Conservation (phyloP, 2,113 vertebrate species). For the Trogon surrucura region DNA sequence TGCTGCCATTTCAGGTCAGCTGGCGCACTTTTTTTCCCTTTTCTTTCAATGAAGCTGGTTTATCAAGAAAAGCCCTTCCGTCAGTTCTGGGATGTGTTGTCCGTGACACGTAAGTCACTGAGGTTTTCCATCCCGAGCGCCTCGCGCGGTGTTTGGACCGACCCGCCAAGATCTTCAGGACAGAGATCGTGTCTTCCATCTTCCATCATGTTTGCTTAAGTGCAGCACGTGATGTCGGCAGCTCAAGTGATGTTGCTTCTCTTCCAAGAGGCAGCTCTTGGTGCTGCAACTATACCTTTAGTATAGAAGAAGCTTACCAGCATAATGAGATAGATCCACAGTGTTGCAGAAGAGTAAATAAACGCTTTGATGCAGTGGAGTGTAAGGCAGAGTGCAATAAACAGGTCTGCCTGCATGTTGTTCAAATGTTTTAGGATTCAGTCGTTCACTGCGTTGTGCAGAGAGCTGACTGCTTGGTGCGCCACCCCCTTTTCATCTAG, state of each 20-base stretch:
- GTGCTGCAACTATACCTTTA: not conserved
- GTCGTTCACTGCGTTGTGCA: not conserved
- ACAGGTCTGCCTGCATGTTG: not conserved
- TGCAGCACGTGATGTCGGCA: not conserved
- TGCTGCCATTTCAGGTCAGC: not conserved
- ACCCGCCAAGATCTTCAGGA: not conserved
- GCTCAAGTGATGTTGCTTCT: not conserved
- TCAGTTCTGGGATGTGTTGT: not conserved
- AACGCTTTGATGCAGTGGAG: not conserved
- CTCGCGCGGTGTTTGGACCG: fast-evolving
- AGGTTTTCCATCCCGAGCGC: not conserved
- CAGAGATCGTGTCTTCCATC: not conserved
- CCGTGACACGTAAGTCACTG: not conserved
- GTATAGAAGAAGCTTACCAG: not conserved
- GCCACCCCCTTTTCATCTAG: not conserved
- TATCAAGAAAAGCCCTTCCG: not conserved
- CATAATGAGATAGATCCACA: not conserved
- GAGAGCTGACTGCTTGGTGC: not conserved
- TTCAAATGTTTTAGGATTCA: not conserved
- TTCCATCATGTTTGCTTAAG: not conserved
- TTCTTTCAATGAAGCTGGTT: not conserved
- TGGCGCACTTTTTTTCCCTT: not conserved
- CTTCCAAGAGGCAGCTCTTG: not conserved
- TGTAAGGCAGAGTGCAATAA: not conserved
- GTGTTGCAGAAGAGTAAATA: not conserved